phyloP scores from a whole-genome alignment of 2,888 invertebrate genomes.

The Agriopis leucophaearia region DNA sequence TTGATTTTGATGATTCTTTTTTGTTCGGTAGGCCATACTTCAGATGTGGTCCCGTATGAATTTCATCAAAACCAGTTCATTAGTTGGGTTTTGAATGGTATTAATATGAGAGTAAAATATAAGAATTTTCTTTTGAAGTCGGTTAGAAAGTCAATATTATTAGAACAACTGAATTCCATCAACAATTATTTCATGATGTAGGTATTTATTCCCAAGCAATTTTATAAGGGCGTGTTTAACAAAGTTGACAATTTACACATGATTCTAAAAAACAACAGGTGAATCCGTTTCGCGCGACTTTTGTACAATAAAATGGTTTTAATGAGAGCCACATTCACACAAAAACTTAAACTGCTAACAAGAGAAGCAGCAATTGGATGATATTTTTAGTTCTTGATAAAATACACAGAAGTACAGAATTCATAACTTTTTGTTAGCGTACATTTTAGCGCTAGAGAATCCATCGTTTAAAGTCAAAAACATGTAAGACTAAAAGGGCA shows the following conservation, averaged over 20 bases:
- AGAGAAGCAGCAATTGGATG: conserved; percentile 19
- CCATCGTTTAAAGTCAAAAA: neutral
- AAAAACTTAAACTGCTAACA: conserved; percentile 8
- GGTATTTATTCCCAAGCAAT: neutral
- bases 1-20: too few relatives aligned
- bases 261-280: conserved; percentile 14
- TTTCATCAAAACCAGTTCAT: too few relatives aligned
- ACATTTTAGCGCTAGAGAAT: conserved; percentile 10
- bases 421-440: neutral
- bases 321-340: neutral
- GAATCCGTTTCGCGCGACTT: neutral
- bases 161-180: neutral
- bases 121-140: too few relatives aligned
- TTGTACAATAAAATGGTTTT: neutral
- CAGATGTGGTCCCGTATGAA: too few relatives aligned
- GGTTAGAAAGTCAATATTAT: too few relatives aligned
- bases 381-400: conserved; percentile 11
- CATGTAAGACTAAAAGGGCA: conserved; percentile 6
- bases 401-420: conserved; percentile 2
- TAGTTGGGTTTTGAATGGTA: too few relatives aligned
- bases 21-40: too few relatives aligned
- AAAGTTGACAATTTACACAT: neutral
- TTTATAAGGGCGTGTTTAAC: neutral
- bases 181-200: neutral
- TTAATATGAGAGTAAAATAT: too few relatives aligned